Evolutionary conservation across 2,797 vertebrate genomes (phyloP), one percentile per base, ranked within the genome.

Genomic region (Petrocephalus sullivani): DNA sequence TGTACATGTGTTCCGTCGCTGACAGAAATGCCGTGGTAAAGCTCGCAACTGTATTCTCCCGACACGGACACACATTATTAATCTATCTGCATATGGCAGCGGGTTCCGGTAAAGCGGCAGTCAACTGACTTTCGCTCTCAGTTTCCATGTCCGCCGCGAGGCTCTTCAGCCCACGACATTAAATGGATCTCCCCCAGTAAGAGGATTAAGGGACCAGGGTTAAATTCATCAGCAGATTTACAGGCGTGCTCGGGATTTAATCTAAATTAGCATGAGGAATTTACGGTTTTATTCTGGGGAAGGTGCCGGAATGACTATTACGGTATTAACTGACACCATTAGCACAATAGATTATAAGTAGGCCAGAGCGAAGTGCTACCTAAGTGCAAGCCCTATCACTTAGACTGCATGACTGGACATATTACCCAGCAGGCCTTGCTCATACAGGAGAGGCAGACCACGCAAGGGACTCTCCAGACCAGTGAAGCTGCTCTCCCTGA

Each of bases 141-240:
- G 16, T 49, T 81, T 81, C 33, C 75, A n/a, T 81, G 2, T 81
- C 75, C 0, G 75, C 37, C 19, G 23, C 37, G 9, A 61, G 60
- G n/a, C n/a, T 10, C 60, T 61, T 61, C 23, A 16, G 33, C 23
- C 75, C 14, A 16, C 14, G 0, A 49, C 19, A 37, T 81, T 5
- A 81, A 81, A 81, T 81, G 75, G 75, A 82, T 82, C 75, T 4
- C 16, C 1, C n/a, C 75, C n/a, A 49, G 16, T 82, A 82, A 51
- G 46, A 82, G 75, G 75, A 82, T 82, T 82, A 51, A 82, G 41
- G 33, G n/a, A 16, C 75, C n/a, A 37, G 23, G 46, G 75, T 82
- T 82, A 82, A 82, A 82, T 51, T 82, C 46, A 82, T 46, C 33
- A 8, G 75, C 75, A 82, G 75, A 82, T 82, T 82, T 82, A 49